Percentiles rank a stretch among this genome's conserved stretches.
Evolutionary conservation across 2,888 invertebrate species (phyloP).

Genomic region (Melanostoma scalare): DNA sequence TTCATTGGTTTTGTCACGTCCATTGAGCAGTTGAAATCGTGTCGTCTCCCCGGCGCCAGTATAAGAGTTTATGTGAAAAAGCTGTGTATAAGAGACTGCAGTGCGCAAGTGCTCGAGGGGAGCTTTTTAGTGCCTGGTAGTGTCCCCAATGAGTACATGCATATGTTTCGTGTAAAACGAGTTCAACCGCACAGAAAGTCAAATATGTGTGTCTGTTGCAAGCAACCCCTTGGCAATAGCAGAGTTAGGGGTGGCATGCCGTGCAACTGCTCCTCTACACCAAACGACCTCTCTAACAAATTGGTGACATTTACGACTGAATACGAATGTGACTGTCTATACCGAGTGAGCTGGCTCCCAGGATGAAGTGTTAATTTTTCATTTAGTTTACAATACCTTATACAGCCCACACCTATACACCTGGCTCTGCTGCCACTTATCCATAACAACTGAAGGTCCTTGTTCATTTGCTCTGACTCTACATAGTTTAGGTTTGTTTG

Average conservation of each 20-base stretch:
- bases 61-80: slow-evolving; percentile 62
- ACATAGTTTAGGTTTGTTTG: too few relatives aligned
- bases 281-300: slow-evolving; percentile 69
- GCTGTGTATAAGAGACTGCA: slow-evolving; percentile 54
- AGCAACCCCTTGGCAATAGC: slow-evolving; percentile 41
- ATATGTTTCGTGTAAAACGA: slow-evolving; percentile 65
- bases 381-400: slow-evolving; percentile 57
- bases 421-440: too few relatives aligned
- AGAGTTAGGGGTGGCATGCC: slow-evolving; percentile 18
- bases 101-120: slow-evolving; percentile 42
- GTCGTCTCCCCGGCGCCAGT: slow-evolving; percentile 58
- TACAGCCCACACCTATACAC: too few relatives aligned
- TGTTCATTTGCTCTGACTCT: too few relatives aligned
- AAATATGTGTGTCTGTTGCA: slow-evolving; percentile 63
- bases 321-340: slow-evolving; percentile 48
- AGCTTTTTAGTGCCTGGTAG: slow-evolving; percentile 70
- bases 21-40: not conserved
- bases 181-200: slow-evolving; percentile 66
- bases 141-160: slow-evolving; percentile 64
- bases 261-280: slow-evolving; percentile 40
- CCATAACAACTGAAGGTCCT: too few relatives aligned
- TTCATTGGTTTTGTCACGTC: not conserved
- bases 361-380: slow-evolving; percentile 73
- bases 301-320: slow-evolving; percentile 70
- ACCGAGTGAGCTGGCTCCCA: slow-evolving; percentile 49